phyloP scores from a whole-genome alignment of 1,140 invertebrate species.

The Melanaphis sacchari region DNA sequence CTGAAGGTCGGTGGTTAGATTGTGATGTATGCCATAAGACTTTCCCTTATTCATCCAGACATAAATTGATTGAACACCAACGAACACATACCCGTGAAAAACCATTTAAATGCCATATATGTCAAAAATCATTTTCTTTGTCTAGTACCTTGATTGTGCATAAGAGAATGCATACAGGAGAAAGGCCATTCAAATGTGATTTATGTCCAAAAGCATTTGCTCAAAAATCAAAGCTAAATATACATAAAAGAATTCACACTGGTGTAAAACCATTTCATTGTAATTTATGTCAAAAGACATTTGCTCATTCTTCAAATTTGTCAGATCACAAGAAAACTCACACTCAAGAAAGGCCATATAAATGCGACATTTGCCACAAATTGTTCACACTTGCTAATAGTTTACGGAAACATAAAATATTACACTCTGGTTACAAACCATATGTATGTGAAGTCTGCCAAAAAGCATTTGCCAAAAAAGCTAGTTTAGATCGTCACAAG shows the following conservation, averaged over 20 bases:
- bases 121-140: conserved; percentile 62
- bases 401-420: conserved; percentile 74
- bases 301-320: conserved; percentile 37
- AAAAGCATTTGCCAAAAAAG: conserved; percentile 61
- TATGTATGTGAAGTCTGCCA: conserved; percentile 63
- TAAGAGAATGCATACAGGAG: conserved; percentile 69
- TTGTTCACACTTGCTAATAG: conserved; percentile 69
- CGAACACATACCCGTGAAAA: conserved; percentile 79
- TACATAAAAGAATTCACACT: conserved; percentile 58
- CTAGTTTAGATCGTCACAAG: conserved; percentile 80
- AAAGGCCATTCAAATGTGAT: conserved; percentile 67
- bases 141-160: conserved; percentile 63
- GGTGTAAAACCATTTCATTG: conserved; percentile 66
- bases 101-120: conserved; percentile 76
- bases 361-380: conserved; percentile 64
- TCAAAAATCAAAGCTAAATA: conserved; percentile 58
- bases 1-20: conserved; percentile 42
- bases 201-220: conserved; percentile 67
- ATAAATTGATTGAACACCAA: conserved; percentile 64
- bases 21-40: conserved; percentile 54
- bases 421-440: conserved; percentile 73
- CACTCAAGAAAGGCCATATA: conserved; percentile 65
- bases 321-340: conserved; percentile 59
- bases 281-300: conserved; percentile 54
- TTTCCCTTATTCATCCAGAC: conserved; percentile 46